Evolutionary conservation across 2,113 vertebrate genomes (phyloP), one percentile per base, ranked within the genome.

Genomic region (Grantiella picta): DNA sequence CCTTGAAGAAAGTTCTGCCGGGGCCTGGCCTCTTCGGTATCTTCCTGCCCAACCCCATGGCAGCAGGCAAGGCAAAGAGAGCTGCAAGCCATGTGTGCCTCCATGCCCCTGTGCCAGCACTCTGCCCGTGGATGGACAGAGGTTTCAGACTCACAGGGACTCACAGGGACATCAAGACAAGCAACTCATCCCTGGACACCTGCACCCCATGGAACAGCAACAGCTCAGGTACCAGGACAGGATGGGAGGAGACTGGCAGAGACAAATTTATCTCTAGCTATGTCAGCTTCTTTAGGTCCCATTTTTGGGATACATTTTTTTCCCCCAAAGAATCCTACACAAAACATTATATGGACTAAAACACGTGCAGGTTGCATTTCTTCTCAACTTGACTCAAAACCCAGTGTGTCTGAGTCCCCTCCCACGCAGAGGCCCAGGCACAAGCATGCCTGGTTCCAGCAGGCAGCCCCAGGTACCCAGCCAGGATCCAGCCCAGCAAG

Each of bases 71-170:
- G 24, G 59, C 42, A 40, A 61, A 65, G 9, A n/a, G 22, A 40
- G 70, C 76, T 78, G 64, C 73, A 36, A 47, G 38, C 44, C 61
- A 49, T 8, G 12, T 10, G 10, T 25, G 33, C 45, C 45, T 35
- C 60, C 54, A 11, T 13, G 12, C 10, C 1, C 25, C 25, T 13
- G 33, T 60, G 50, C 38, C 68, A 38, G 73, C 45, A 60, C 21
- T 29, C 50, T 56, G 50, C 19, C 60, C 15, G 9, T 0, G 1
- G 65, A 28, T 4, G 15, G 65, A 44, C 53, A 63, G 83, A 63
- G 29, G 45, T 25, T 53, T 66, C 0, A 0, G 42, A 22, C 47
- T 42, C 53, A 31, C 0, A 0, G n/a, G 1, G 2, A 73, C 52
- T n/a, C 36, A 52, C 45, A 68, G 53, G 33, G 63, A 60, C 53